phyloP scores from a whole-genome alignment of 1,140 invertebrate genomes.

The Pseudomyrmex sp. region DNA sequence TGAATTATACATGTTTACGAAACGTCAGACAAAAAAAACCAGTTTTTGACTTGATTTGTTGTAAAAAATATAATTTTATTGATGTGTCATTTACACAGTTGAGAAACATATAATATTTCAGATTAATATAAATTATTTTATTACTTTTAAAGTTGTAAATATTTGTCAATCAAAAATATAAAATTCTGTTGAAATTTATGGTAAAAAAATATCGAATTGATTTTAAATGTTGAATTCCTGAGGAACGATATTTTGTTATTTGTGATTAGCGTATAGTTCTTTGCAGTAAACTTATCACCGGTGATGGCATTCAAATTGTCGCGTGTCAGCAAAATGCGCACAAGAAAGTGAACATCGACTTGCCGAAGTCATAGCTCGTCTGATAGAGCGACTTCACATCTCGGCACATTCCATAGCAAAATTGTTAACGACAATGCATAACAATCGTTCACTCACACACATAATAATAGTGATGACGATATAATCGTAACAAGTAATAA shows the following conservation, averaged over 20 bases:
- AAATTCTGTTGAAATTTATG: background rate
- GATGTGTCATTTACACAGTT: no score
- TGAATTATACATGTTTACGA: no score
- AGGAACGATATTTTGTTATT: conserved; percentile 39
- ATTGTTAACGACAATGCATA: conserved; percentile 12
- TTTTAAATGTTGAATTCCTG: background rate
- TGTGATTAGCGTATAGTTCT: conserved; percentile 20
- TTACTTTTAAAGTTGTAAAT: no score
- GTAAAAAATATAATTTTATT: no score
- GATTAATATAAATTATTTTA: no score
- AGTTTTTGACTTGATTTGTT: no score
- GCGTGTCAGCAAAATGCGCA: conserved; percentile 37
- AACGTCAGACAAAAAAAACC: no score
- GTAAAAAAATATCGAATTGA: background rate
- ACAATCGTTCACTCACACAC: conserved; percentile 26
- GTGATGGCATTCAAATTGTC: conserved; percentile 30
- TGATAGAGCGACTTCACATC: conserved; percentile 55
- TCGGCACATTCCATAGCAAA: conserved; percentile 73
- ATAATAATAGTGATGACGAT: background rate
- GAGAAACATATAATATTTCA: no score
- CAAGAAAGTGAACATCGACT: conserved; percentile 49
- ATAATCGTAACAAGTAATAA: conserved; percentile 32
- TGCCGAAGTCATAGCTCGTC: conserved; percentile 53
- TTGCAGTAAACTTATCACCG: background rate
- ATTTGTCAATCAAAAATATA: background rate